Evolutionary conservation across 2,888 invertebrate species (phyloP), one percentile per base, ranked within the genome.

Genomic region (Thereva nobilitata): DNA sequence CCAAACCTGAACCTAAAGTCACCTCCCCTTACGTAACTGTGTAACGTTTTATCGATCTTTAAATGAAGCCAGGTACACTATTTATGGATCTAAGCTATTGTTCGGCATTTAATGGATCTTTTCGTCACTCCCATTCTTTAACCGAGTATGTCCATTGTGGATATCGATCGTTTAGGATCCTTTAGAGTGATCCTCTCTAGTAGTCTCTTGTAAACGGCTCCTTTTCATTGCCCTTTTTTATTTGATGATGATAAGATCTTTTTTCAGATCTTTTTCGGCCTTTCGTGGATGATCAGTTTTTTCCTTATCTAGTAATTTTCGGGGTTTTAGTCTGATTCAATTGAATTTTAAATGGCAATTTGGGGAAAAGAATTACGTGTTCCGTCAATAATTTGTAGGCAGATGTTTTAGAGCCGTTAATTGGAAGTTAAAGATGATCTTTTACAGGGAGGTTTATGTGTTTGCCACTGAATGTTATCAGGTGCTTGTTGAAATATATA

Each of bases 191-290:
- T 40, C 50, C 40, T 50, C 61, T 23, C 23, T 23, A 42, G 61
- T 61, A 61, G 61, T 61, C 40, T 61, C 50, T 38, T 61, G 50
- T 61, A 61, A 61, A 61, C 50, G 61, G 61, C 12, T 50, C 61
- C 50, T 50, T 61, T 61, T 61, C 61, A 61, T 61, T 12, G 34
- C 12, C 12, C 12, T 47, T 47, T 47, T 4, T 47, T 47, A 5
- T n/a, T 40, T 50, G n/a, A 37, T 12, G 50, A 41, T 50, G 61
- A 61, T 61, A 61, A 61, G 49, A 61, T 61, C 61, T 50, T 38
- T 61, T 61, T 47, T 35, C n/a, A 38, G 35, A 59, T 59, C 47
- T 45, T 59, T 57, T 59, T 59, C 57, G 10, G 10, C 47, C 4
- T 35, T 35, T 47, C 35, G 23, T 23, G 23, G 23, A 23, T 23